Evolutionary conservation across 2,797 vertebrate genomes (phyloP), one percentile per base, ranked within the genome.

Genomic region (Peromyscus aztecus): DNA sequence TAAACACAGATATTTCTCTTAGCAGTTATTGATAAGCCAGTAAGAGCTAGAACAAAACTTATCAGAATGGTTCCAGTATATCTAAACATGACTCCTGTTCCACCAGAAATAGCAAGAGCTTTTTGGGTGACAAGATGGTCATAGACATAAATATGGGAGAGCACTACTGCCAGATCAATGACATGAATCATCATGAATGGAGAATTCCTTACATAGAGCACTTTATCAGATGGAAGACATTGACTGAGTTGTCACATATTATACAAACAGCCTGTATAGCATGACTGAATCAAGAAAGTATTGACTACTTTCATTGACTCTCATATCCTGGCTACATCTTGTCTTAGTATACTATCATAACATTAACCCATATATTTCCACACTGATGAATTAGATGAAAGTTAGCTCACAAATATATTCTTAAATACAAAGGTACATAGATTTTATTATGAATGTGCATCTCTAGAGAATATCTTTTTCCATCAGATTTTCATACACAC

Each of bases 1-100:
- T 85, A 88, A 91, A 80, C 49, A 92, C 8, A 49, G 17, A 55
- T 14, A 92, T 89, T 85, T 89, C 17, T 63, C 23, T 75, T 73
- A 57, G 37, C 52, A 46, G 16, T 77, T 89, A 46, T 71, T 40
- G 1, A 73, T 40, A 80, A 84, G 29, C 83, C 24, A 82, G 46
- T 14, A 87, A 76, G 12, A 83, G 23, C 19, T 24, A 90, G 83
- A 84, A 91, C 9, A 73, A 84, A 91, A 63, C 1, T 89, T 73
- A 43, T 6, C 29, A 43, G 43, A 84, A 17, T 49, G 17, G 3
- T 43, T 73, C 31, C n/a, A 12, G 17, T 2, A 9, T 89, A 37
- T 37, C 23, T 37, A 73, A 17, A 0, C 21, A 80, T 14, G 11
- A 78, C 14, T 85, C 73, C 17, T 83, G 23, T 83, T 29, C 52